Percentiles rank a stretch among this genome's conserved stretches.
Evolutionary conservation across 2,888 invertebrate genomes (phyloP).

Genomic region (Metacarcinus magister): DNA sequence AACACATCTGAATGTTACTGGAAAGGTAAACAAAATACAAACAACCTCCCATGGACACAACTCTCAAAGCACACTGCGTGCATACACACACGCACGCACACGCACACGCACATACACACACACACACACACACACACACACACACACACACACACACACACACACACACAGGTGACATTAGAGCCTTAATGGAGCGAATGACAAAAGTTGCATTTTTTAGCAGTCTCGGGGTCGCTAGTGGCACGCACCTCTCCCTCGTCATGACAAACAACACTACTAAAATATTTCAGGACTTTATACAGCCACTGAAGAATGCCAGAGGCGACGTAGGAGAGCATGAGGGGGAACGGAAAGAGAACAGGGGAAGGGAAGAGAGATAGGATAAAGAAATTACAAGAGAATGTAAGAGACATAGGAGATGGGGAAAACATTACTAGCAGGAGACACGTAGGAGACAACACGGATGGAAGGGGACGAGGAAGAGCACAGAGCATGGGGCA

Average conservation of each 20-base stretch:
- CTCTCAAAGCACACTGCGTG: background rate
- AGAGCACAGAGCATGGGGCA: background rate
- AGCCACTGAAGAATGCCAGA: conserved; percentile 2
- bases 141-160: conserved; percentile 52
- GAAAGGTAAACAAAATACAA: too few relatives aligned
- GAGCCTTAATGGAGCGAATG: background rate
- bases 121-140: background rate
- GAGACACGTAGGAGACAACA: background rate
- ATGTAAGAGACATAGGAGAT: background rate
- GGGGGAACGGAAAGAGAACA: background rate
- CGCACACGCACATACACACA: background rate
- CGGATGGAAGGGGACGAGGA: background rate
- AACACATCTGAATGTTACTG: too few relatives aligned
- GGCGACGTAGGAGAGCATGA: background rate
- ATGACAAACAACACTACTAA: background rate
- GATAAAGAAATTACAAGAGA: background rate
- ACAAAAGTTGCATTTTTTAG: background rate
- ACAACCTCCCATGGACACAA: background rate
- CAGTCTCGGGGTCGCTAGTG: background rate
- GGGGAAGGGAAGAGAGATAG: background rate
- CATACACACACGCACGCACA: conserved; percentile 5
- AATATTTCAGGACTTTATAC: background rate
- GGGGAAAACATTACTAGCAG: background rate
- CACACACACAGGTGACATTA: background rate
- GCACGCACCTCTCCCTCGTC: conserved; percentile 3